Evolutionary conservation across 2,113 vertebrate species (phyloP).

Genomic region (Labeo catla): DNA sequence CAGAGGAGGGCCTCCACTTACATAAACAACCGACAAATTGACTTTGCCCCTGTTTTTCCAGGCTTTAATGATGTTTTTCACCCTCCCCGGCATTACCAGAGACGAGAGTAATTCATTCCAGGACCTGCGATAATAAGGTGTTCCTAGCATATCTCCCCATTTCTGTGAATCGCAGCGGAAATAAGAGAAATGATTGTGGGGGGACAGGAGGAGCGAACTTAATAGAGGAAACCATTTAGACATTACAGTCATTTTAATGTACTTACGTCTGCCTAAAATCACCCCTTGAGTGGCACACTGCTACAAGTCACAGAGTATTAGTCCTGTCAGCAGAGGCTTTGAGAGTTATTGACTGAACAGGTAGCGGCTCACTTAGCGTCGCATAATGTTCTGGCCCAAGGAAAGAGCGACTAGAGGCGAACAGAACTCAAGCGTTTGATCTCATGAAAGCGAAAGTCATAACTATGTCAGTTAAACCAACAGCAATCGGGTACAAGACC

Average conservation of each 20-base stretch:
- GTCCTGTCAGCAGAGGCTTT: constrained; percentile 45
- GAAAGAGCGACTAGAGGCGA: background rate
- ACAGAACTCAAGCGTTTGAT: background rate
- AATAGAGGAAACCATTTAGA: constrained; percentile 79
- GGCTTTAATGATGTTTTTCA: constrained; percentile 64
- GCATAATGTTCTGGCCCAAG: constrained; percentile 35
- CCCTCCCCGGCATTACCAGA: constrained; percentile 65
- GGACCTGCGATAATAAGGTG: constrained; percentile 62
- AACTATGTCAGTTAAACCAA: constrained; percentile 15
- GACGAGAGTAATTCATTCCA: constrained; percentile 75
- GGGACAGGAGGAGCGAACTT: constrained; percentile 62
- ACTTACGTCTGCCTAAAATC: constrained; percentile 72
- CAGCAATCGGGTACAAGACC: background rate
- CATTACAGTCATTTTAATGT: constrained; percentile 78
- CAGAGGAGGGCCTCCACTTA: constrained; percentile 60
- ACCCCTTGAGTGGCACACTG: constrained; percentile 55
- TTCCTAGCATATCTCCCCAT: constrained; percentile 66
- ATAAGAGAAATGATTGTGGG: constrained; percentile 78
- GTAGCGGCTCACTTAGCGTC: constrained; percentile 45
- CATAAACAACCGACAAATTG: constrained; percentile 63
- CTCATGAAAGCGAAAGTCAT: background rate
- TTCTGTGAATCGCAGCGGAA: constrained; percentile 67
- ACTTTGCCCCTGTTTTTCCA: constrained; percentile 62
- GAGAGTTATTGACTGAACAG: constrained; percentile 53
- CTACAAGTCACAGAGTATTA: constrained; percentile 46